Percentiles rank a stretch among this genome's conserved stretches.
phyloP scores from a whole-genome alignment of 2,797 vertebrate genomes.

The Amazona finschi region DNA sequence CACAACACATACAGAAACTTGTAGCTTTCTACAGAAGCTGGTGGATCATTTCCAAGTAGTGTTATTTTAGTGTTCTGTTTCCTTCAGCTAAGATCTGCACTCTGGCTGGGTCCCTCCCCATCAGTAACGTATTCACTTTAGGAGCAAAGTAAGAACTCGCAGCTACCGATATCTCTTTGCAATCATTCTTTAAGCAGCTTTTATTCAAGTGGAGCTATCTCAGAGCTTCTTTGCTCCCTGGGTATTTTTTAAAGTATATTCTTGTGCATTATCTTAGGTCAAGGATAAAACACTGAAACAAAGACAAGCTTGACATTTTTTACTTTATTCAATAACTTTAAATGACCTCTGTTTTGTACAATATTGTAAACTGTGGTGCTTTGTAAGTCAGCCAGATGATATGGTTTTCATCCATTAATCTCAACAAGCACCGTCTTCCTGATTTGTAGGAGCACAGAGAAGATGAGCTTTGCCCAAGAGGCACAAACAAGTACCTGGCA shows the following conservation, averaged over 20 bases:
- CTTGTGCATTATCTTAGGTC: not conserved
- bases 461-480: not conserved
- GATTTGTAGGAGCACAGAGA: not conserved
- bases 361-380: not conserved
- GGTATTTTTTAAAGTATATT: not conserved
- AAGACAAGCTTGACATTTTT: not conserved
- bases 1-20: not conserved
- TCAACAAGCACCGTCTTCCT: not conserved
- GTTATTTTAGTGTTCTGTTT: not conserved
- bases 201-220: not conserved
- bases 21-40: not conserved
- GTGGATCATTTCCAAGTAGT: accelerated
- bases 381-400: not conserved
- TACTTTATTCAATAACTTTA: not conserved
- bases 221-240: not conserved
- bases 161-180: not conserved
- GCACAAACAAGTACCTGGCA: not conserved
- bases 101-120: not conserved
- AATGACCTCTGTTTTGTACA: not conserved
- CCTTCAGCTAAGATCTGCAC: not conserved
- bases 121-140: not conserved
- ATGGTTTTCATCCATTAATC: not conserved
- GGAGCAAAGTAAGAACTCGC: not conserved
- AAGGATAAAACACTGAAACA: not conserved
- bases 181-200: not conserved